Percentiles rank a stretch among this genome's conserved stretches.
These are phyloP conservation scores for Hylia prasina DNA, from an alignment of 2,113 vertebrate genomes.

Conservation along the genomic window DNA sequence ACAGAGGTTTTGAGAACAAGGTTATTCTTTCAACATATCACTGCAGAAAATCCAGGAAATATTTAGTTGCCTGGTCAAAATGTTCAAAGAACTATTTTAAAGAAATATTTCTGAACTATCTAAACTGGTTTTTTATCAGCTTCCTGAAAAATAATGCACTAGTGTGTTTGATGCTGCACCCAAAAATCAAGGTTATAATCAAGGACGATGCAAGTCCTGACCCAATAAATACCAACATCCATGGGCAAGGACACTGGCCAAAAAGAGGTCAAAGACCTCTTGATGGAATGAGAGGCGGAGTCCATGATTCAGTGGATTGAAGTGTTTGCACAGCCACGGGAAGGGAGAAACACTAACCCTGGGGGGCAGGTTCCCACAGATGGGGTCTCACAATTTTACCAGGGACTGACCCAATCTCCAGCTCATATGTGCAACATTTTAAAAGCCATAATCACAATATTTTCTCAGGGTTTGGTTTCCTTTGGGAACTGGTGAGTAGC, in stretches of 20 bases:
- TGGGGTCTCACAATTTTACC: neutral
- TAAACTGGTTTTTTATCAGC: neutral
- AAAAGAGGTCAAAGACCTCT: neutral
- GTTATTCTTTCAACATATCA: neutral
- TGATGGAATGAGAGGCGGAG: neutral
- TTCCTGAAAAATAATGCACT: neutral
- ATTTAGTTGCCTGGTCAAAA: neutral
- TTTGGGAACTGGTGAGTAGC: neutral
- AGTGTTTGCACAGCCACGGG: neutral
- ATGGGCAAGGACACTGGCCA: neutral
- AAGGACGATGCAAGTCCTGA: neutral
- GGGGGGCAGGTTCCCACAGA: rapidly evolving
- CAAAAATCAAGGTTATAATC: neutral
- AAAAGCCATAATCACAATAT: neutral
- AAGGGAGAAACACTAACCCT: rapidly evolving
- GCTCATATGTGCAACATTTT: rapidly evolving
- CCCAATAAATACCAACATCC: neutral
- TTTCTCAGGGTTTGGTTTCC: neutral
- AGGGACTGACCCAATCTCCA: rapidly evolving
- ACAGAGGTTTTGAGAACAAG: neutral
- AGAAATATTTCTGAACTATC: neutral
- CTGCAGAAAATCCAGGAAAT: neutral
- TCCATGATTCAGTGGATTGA: neutral
- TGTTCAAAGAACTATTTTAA: neutral
- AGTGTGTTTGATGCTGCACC: neutral